Conservation (phyloP, 2,888 invertebrate genomes). For the Hypercompe scribonia region DNA sequence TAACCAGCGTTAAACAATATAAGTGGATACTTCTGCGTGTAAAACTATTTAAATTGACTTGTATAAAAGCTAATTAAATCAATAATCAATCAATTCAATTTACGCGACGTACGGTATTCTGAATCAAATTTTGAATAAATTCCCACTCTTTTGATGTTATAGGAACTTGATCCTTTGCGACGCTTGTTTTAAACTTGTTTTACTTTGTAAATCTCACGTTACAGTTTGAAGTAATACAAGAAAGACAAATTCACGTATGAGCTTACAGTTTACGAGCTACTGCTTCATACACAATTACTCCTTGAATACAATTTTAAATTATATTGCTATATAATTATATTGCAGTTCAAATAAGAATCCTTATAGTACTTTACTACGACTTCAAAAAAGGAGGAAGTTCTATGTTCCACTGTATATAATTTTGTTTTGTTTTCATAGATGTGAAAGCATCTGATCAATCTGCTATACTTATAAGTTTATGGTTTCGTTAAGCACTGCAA, state of each 20-base stretch:
- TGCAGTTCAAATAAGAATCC: neutral
- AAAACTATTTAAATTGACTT: no score
- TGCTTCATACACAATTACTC: neutral
- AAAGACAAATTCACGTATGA: neutral
- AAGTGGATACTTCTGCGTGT: neutral
- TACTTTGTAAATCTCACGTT: neutral
- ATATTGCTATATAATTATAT: neutral
- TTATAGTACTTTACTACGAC: no score
- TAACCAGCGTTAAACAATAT: no score
- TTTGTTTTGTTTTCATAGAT: neutral
- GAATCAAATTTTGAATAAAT: neutral
- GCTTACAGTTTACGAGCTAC: neutral
- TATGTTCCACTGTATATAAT: no score
- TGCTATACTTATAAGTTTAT: neutral
- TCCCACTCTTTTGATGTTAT: neutral
- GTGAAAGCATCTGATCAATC: neutral
- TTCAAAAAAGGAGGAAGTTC: no score
- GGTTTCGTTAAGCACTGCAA: constrained; percentile 1
- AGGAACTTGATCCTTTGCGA: neutral
- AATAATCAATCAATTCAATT: no score
- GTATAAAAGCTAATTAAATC: neutral
- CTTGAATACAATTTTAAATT: neutral
- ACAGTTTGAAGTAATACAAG: neutral
- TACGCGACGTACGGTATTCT: neutral
- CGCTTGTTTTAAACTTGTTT: neutral